Evolutionary conservation across 2,797 vertebrate genomes (phyloP), one percentile per base, ranked within the genome.

Genomic region (Hylomyscus alleni): DNA sequence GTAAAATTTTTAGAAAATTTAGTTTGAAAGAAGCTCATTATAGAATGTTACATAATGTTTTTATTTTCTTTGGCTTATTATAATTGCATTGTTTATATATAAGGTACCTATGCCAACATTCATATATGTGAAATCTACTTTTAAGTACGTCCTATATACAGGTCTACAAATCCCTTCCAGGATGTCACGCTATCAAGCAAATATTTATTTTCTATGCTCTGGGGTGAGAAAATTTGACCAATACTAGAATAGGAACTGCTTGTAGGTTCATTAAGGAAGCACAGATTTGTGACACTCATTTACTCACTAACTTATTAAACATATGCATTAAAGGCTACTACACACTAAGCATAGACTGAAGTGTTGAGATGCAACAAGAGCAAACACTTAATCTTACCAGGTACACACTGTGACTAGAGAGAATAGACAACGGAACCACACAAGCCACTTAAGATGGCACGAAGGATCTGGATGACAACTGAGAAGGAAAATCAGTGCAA

Each of bases 21-120:
- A 65, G 72, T 62, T 72, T 58, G 47, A 89, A 72, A 67, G 56
- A 95, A 96, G 50, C 50, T 67, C 10, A 94, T 31, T 84, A 85
- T 47, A 82, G 78, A 86, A n/a, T 73, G 87, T 90, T 69, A 12
- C 26, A 20, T 11, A 60, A 34, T 34, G 54, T 26, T 34, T 90
- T 44, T 26, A 22, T 56, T 65, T 92, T 44, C 73, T 89, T 94
- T 91, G 90, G 83, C 85, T 86, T 54, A 91, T 14, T 82, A 47
- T 37, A 92, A 92, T 85, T 52, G 52, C 83, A 81, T 19, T 78
- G n/a, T 26, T 65, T 76, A 58, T 31, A 13, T n/a, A 24, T 10
- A 3, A 52, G 7, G 34, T 5, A 37, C 29, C 31, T 44, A 56
- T 22, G 3, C 6, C 17, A 31, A 76, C 6, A 54, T 58, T n/a